These are phyloP conservation scores for Lithophane leautieri DNA, from an alignment of 2,888 invertebrate genomes.

Conservation along the genomic window DNA sequence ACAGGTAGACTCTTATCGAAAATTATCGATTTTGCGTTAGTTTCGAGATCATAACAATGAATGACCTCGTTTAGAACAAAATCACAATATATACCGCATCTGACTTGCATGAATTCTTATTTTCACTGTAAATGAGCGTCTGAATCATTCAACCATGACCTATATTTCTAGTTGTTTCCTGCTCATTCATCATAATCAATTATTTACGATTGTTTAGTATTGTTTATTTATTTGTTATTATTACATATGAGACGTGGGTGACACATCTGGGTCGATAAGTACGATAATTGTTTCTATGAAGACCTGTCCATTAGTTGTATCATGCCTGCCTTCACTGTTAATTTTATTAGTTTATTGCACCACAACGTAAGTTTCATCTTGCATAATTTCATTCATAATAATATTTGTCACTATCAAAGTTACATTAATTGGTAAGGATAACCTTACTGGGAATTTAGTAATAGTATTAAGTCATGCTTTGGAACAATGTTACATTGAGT, in stretches of 20 bases:
- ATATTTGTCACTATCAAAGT: slow-evolving; percentile 7
- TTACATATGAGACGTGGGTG: slow-evolving; percentile 31
- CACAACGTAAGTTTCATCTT: slow-evolving; percentile 28
- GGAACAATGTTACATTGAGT: slow-evolving; percentile 30
- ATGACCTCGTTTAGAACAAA: slow-evolving; percentile 17
- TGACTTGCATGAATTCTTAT: slow-evolving; percentile 21
- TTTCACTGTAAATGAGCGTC: slow-evolving; percentile 33
- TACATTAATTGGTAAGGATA: slow-evolving; percentile 26
- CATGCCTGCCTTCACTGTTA: slow-evolving; percentile 10
- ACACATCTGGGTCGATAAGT: slow-evolving; percentile 37
- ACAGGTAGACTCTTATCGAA: slow-evolving; percentile 36
- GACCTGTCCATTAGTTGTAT: slow-evolving; percentile 11
- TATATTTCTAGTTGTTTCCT: slow-evolving; percentile 57
- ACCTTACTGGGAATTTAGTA: slow-evolving; percentile 29
- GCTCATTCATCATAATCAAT: slow-evolving; percentile 47
- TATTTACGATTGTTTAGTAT: slow-evolving; percentile 46
- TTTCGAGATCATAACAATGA: slow-evolving; percentile 41
- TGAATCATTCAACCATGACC: slow-evolving; percentile 61
- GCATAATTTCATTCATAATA: slow-evolving; percentile 53
- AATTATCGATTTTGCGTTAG: slow-evolving; percentile 11
- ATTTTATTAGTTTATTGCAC: slow-evolving; percentile 47
- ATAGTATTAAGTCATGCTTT: slow-evolving; percentile 21
- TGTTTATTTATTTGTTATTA: slow-evolving; percentile 47
- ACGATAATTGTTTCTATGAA: slow-evolving; percentile 46
- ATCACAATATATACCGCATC: slow-evolving; percentile 5